phyloP scores from a whole-genome alignment of 2,113 vertebrate genomes.

The Cyphomyrus discorhynchus region DNA sequence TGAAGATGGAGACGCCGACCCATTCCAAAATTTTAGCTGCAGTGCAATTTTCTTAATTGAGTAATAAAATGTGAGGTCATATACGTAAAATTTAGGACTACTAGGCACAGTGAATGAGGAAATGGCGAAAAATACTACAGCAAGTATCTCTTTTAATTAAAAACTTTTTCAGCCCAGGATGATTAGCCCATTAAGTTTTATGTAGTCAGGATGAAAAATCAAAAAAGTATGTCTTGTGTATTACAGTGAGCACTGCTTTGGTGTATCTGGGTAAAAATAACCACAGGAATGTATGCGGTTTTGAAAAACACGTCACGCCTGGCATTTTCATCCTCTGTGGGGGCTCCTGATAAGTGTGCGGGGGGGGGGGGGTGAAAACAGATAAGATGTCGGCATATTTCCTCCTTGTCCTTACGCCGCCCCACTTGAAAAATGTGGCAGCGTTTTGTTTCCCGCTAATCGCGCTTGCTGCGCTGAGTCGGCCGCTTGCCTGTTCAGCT shows the following conservation, averaged over 20 bases:
- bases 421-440: not conserved
- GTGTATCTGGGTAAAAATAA: slow-evolving; percentile 1
- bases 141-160: not conserved
- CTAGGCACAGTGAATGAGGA: not conserved
- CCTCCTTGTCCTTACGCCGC: not conserved
- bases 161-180: not conserved
- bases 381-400: not conserved
- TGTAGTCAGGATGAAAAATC: not conserved
- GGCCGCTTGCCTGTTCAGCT: not conserved
- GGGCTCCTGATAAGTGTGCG: not conserved
- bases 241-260: not conserved
- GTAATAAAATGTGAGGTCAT: slow-evolving; percentile 3
- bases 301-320: not conserved
- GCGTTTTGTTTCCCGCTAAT: not conserved
- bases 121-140: not conserved
- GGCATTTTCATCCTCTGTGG: not conserved
- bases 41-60: not conserved
- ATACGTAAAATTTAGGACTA: not conserved
- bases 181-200: not conserved
- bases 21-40: not conserved
- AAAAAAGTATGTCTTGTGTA: not conserved
- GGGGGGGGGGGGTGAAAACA: not conserved
- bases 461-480: not conserved
- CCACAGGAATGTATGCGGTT: not conserved
- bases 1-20: not conserved